phyloP scores from a whole-genome alignment of 2,113 vertebrate species.

The Bungarus multicinctus region DNA sequence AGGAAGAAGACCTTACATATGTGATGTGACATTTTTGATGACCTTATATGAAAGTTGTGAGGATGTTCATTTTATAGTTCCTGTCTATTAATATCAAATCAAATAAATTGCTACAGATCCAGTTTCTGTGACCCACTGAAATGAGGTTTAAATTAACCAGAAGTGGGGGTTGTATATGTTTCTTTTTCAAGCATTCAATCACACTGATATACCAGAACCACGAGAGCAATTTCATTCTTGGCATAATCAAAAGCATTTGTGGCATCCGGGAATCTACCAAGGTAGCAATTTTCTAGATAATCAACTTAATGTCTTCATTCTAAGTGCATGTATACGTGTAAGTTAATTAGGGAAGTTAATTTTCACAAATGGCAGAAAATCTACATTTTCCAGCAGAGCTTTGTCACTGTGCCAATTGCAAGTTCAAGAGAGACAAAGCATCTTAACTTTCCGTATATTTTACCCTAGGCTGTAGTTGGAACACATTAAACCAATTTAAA shows the following conservation, averaged over 20 bases:
- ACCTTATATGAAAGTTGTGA: constrained; percentile 23
- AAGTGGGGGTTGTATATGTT: constrained; percentile 17
- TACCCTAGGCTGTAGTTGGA: neutral
- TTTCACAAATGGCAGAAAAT: constrained; percentile 71
- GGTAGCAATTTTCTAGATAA: constrained; percentile 78
- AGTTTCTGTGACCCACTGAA: constrained; percentile 36
- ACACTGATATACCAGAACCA: constrained; percentile 62
- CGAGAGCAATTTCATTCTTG: constrained; percentile 64
- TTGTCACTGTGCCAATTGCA: constrained; percentile 49
- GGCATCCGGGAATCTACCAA: constrained; percentile 64
- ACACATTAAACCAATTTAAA: neutral
- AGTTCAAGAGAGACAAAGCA: constrained; percentile 44
- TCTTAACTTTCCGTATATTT: neutral
- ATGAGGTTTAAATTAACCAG: constrained; percentile 55
- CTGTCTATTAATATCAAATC: constrained; percentile 8
- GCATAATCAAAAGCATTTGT: constrained; percentile 63
- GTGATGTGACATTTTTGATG: neutral
- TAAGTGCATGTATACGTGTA: constrained; percentile 58
- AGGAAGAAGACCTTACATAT: neutral
- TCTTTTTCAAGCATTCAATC: constrained; percentile 45
- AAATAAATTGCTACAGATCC: constrained; percentile 18
- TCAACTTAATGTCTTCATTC: constrained; percentile 77
- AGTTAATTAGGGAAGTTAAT: constrained; percentile 78
- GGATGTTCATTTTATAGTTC: constrained; percentile 9
- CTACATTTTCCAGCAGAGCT: constrained; percentile 58